phyloP scores from a whole-genome alignment of 2,113 vertebrate genomes.

The Dinomys branickii region DNA sequence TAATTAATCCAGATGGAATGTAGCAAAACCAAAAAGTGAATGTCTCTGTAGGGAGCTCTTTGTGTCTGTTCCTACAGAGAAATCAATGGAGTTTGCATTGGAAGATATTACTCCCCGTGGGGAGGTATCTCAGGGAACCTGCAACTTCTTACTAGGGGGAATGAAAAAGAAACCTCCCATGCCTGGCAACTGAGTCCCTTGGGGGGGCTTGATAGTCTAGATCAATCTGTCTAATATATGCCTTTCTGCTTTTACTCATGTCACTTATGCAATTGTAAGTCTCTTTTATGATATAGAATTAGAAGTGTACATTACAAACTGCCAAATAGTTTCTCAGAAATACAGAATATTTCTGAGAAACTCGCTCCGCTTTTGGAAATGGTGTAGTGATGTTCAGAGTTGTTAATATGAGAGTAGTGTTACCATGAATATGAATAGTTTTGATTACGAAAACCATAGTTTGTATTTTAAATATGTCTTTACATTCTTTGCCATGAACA shows the following conservation, averaged over 20 bases:
- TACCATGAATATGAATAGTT: conserved; percentile 18
- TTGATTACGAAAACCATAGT: not conserved
- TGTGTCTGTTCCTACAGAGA: conserved; percentile 1
- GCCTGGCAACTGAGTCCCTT: not conserved
- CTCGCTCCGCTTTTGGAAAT: conserved; percentile 12
- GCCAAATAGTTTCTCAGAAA: conserved; percentile 41
- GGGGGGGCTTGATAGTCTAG: not conserved
- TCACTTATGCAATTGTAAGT: not conserved
- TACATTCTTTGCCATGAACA: not conserved
- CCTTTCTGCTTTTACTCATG: not conserved
- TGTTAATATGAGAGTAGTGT: not conserved
- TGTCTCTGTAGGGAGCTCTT: conserved; percentile 4
- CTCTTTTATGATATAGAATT: conserved; percentile 11
- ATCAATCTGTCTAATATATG: conserved; percentile 23
- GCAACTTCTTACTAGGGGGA: not conserved
- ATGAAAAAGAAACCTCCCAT: conserved; percentile 3
- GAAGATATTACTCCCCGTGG: not conserved
- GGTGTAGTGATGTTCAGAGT: not conserved
- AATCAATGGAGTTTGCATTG: conserved; percentile 63
- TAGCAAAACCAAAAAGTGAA: conserved; percentile 60
- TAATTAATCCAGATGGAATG: conserved; percentile 59
- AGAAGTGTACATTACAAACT: not conserved
- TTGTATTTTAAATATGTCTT: not conserved
- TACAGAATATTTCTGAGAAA: not conserved
- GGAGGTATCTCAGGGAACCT: not conserved